A percentile compares a stretch with the other conserved stretches of the same genome.
phyloP scores from a whole-genome alignment of 1,140 invertebrate species.

The Diorhabda sublineata region DNA sequence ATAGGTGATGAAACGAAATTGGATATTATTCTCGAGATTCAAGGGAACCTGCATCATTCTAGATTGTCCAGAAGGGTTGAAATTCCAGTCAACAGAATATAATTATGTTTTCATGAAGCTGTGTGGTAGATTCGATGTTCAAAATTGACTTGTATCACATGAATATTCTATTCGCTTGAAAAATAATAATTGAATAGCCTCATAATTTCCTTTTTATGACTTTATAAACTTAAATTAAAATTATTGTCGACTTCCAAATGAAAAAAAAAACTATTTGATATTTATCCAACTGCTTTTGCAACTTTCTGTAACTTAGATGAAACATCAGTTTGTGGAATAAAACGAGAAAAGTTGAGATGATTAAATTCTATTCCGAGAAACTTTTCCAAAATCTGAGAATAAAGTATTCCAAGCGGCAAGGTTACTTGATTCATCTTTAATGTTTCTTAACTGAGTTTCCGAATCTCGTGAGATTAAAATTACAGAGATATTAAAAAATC shows the following conservation, averaged over 20 bases:
- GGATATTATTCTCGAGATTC: no score
- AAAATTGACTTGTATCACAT: no score
- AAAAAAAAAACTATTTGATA: background rate
- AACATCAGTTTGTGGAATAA: background rate
- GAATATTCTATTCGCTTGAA: no score
- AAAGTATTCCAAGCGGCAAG: constrained; percentile 1
- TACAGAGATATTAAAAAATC: background rate
- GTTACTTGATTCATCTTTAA: constrained; percentile 2
- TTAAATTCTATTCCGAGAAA: constrained; percentile 3
- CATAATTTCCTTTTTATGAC: no score
- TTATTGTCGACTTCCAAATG: background rate
- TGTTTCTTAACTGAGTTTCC: background rate
- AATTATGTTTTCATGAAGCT: no score
- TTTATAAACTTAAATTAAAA: no score
- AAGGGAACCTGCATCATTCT: no score
- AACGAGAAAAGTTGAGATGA: background rate
- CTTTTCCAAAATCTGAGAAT: constrained; percentile 3
- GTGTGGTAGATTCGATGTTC: no score
- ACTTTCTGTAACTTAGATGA: constrained; percentile 2
- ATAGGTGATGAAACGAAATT: no score
- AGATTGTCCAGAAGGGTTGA: no score
- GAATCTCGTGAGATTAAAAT: background rate
- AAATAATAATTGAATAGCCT: no score
- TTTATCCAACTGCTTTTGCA: constrained; percentile 2
- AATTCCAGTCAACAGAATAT: no score